Conservation (phyloP, 2,113 vertebrate genomes). For the Cranoglanis bouderius region DNA sequence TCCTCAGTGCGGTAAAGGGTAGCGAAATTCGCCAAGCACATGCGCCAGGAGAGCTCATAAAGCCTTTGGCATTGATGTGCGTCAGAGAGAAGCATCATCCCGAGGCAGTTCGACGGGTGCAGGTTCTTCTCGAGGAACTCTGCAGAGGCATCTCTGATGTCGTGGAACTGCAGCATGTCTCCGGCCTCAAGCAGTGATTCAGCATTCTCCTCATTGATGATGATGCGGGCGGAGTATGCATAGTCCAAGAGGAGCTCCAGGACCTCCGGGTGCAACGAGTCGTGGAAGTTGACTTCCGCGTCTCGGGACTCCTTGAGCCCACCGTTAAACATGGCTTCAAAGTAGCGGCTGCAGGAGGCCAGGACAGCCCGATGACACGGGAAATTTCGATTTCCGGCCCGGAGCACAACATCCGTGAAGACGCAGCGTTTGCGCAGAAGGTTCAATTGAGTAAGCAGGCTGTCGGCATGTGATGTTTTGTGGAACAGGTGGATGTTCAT, state of each 20-base stretch:
- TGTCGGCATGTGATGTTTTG: constrained; percentile 76
- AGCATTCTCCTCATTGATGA: constrained; percentile 83
- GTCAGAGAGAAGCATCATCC: constrained; percentile 84
- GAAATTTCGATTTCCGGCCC: constrained; percentile 75
- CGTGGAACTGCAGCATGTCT: constrained; percentile 85
- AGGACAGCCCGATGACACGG: constrained; percentile 80
- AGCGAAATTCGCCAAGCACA: constrained; percentile 80
- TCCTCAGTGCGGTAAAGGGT: constrained; percentile 77
- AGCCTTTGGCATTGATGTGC: constrained; percentile 80
- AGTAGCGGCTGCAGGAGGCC: constrained; percentile 82
- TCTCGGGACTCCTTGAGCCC: constrained; percentile 79
- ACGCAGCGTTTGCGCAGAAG: constrained; percentile 77
- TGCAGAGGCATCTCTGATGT: constrained; percentile 79
- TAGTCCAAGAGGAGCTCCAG: constrained; percentile 83
- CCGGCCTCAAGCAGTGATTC: constrained; percentile 82
- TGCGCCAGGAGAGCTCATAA: constrained; percentile 80
- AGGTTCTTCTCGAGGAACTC: constrained; percentile 84
- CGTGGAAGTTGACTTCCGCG: constrained; percentile 78
- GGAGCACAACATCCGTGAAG: constrained; percentile 80
- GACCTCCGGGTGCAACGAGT: constrained; percentile 81
- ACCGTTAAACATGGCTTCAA: constrained; percentile 83
- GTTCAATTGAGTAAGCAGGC: constrained; percentile 80
- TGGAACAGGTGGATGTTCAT: constrained; percentile 81
- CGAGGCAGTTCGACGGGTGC: constrained; percentile 80
- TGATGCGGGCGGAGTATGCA: constrained; percentile 78